Percentiles rank a stretch among this genome's conserved stretches.
Evolutionary conservation across 2,888 invertebrate species (phyloP).

Genomic region (Gari tellinella): DNA sequence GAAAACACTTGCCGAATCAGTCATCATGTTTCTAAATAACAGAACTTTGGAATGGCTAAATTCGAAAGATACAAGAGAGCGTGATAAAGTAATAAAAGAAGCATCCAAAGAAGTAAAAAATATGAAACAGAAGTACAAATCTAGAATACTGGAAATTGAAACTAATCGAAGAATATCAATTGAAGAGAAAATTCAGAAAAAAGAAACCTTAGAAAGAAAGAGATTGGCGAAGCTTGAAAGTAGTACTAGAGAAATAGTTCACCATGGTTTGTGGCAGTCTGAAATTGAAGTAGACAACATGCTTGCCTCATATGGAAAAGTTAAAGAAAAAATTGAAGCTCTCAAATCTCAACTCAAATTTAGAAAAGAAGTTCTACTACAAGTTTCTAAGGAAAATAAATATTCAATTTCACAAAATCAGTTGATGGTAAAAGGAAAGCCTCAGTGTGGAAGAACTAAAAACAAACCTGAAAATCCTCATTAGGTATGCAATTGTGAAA

Average conservation of each 20-base stretch:
- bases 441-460: conserved; percentile 1
- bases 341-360: conserved; percentile 22
- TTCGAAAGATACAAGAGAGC: background rate
- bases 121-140: background rate
- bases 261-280: conserved; percentile 15
- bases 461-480: conserved; percentile 5
- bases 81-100: background rate
- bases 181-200: conserved; percentile 7
- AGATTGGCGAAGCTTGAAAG: conserved; percentile 14
- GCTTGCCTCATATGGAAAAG: conserved; percentile 7
- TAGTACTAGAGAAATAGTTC: conserved; percentile 6
- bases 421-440: conserved; percentile 12
- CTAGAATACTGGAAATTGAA: background rate
- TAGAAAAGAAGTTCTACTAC: conserved; percentile 11
- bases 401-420: conserved; percentile 13
- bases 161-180: conserved; percentile 6
- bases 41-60: conserved; percentile 24
- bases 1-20: conserved; percentile 22
- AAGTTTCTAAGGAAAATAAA: conserved; percentile 10
- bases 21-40: conserved; percentile 29
- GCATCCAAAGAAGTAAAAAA: background rate
- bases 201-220: conserved; percentile 6
- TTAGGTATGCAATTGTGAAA: conserved; percentile 8
- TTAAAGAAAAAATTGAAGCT: conserved; percentile 3
- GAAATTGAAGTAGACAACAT: conserved; percentile 16